phyloP scores from a whole-genome alignment of 2,113 vertebrate genomes.

The Rhizomys pruinosus region DNA sequence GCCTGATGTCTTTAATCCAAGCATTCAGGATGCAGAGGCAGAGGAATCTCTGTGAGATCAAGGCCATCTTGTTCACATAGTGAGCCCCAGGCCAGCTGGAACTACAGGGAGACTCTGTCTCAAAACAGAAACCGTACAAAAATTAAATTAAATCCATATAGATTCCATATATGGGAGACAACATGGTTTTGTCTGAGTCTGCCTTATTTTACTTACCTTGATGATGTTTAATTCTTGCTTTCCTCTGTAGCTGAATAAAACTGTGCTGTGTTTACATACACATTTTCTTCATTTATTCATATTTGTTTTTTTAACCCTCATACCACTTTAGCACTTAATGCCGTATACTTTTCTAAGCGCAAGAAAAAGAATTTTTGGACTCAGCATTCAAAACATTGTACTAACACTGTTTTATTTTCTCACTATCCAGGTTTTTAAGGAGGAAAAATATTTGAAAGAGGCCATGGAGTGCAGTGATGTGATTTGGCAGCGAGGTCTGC shows the following conservation, averaged over 20 bases:
- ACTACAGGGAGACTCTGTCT: no score
- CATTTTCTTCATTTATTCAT: not conserved
- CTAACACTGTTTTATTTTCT: not conserved
- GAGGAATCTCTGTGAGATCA: no score
- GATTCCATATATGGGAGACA: not conserved
- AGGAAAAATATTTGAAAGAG: constrained; percentile 98
- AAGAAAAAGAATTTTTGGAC: not conserved
- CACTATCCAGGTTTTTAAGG: constrained; percentile 92
- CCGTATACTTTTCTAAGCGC: not conserved
- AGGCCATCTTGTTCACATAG: no score
- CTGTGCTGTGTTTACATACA: not conserved
- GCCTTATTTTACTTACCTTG: not conserved
- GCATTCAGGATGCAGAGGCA: no score
- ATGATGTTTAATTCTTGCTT: not conserved
- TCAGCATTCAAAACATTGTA: not conserved
- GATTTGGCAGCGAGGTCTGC: constrained; percentile 96
- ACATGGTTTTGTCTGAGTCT: not conserved
- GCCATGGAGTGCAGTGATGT: constrained; percentile 95
- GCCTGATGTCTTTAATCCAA: no score
- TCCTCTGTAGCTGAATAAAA: not conserved
- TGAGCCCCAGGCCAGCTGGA: no score
- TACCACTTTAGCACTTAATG: not conserved
- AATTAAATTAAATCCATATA: no score
- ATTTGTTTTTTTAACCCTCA: not conserved
- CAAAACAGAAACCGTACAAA: no score